Conservation (phyloP, 2,888 invertebrate genomes). For the Scelioninae gen. 1 region DNA sequence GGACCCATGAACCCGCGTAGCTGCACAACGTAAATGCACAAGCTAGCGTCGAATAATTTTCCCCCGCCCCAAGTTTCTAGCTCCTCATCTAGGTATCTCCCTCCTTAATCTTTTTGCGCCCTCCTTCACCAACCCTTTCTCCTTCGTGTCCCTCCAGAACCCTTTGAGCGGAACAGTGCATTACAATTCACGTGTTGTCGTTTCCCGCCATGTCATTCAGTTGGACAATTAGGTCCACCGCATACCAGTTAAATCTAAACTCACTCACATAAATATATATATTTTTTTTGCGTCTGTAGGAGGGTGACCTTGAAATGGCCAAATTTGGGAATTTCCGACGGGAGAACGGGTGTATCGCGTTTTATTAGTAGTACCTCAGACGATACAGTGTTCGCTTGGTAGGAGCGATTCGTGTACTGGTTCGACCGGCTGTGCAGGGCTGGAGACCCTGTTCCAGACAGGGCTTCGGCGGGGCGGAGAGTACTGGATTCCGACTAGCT, state of each 20-base stretch:
- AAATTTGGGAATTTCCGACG: neutral
- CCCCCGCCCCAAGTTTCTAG: conserved; percentile 38
- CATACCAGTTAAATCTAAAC: no score
- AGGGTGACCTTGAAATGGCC: conserved; percentile 15
- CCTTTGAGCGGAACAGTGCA: no score
- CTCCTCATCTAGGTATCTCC: conserved; percentile 42
- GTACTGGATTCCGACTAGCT: conserved; percentile 41
- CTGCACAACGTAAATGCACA: conserved; percentile 30
- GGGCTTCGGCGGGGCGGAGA: conserved; percentile 63
- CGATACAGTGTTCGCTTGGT: conserved; percentile 76
- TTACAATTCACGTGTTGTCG: conserved; percentile 49
- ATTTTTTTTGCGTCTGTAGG: no score
- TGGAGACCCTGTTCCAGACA: conserved; percentile 68
- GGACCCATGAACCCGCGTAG: conserved; percentile 27
- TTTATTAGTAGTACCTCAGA: conserved; percentile 34
- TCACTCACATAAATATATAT: no score
- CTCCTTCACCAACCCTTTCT: conserved; percentile 40
- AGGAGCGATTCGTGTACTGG: conserved; percentile 80
- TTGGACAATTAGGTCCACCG: neutral
- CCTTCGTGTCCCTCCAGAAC: conserved; percentile 40
- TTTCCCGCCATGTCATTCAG: conserved; percentile 43
- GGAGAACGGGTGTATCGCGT: conserved; percentile 5
- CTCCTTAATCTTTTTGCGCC: conserved; percentile 31
- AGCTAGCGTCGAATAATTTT: conserved; percentile 39
- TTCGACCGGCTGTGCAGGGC: conserved; percentile 75